phyloP scores from a whole-genome alignment of 2,113 vertebrate genomes.

The Paramormyrops kingsleyae region DNA sequence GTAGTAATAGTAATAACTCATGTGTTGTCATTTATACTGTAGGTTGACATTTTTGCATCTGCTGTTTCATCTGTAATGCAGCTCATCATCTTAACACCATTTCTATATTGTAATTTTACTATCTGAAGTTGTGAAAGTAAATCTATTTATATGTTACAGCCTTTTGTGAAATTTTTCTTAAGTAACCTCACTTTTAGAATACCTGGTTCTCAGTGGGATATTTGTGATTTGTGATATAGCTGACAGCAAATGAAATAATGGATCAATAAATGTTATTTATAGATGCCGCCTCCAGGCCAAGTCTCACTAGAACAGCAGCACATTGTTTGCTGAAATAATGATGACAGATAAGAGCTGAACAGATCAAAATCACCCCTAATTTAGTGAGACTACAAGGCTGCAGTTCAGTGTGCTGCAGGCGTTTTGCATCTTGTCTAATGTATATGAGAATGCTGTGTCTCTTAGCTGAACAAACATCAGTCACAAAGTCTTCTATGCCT shows the following conservation, averaged over 20 bases:
- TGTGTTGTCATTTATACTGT: not conserved
- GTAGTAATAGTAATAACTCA: not conserved
- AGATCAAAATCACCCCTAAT: not conserved
- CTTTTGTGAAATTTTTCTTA: not conserved
- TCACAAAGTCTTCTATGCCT: not conserved
- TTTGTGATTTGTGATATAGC: not conserved
- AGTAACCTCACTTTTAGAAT: not conserved
- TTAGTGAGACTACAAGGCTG: not conserved
- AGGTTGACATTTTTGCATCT: not conserved
- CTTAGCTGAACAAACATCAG: not conserved
- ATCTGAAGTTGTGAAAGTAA: not conserved
- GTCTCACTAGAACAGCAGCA: not conserved
- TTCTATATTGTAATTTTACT: not conserved
- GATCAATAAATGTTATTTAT: not conserved
- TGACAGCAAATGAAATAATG: not conserved
- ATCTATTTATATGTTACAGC: not conserved
- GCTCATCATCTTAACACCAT: not conserved
- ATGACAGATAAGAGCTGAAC: not conserved
- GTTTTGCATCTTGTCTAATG: not conserved
- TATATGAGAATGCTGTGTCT: not conserved
- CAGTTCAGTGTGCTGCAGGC: not conserved
- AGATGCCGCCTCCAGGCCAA: not conserved
- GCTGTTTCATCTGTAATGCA: not conserved
- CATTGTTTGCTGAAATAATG: not conserved
- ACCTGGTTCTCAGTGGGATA: not conserved